Percentiles rank a stretch among this genome's conserved stretches.
Evolutionary conservation across 2,888 invertebrate genomes (phyloP).

Genomic region (Phorcus lineatus): DNA sequence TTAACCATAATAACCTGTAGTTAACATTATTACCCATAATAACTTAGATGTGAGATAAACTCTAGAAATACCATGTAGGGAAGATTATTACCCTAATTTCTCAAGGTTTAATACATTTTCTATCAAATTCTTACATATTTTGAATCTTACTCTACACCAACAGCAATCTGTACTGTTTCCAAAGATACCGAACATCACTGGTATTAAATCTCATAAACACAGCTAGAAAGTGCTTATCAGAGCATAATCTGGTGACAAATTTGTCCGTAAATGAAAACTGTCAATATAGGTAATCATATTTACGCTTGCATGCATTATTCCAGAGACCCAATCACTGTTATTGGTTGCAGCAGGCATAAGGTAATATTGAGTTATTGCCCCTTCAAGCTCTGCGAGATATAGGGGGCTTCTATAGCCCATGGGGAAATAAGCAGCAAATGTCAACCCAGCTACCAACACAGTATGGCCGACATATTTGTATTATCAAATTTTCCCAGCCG

Average conservation of each 20-base stretch:
- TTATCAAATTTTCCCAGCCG: not conserved
- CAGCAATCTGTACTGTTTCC: too few species aligned
- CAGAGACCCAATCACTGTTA: not conserved
- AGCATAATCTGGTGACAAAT: not conserved
- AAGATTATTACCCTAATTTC: too few species aligned
- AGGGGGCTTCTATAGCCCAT: not conserved
- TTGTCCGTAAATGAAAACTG: not conserved
- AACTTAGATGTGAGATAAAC: too few species aligned
- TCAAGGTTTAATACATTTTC: too few species aligned
- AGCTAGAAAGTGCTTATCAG: not conserved
- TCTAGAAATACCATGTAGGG: too few species aligned
- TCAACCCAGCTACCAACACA: not conserved
- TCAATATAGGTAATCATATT: constrained; percentile 10
- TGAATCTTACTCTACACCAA: too few species aligned
- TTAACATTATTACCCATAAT: too few species aligned
- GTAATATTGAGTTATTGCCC: constrained; percentile 13
- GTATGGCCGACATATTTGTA: not conserved
- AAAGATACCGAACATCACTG: too few species aligned
- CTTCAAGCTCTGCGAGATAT: not conserved
- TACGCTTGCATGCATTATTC: not conserved
- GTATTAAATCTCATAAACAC: not conserved
- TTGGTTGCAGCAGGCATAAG: not conserved
- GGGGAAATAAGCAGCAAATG: not conserved
- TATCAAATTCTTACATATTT: too few species aligned
- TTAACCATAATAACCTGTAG: too few species aligned